A percentile compares a stretch with the other conserved stretches of the same genome.
Evolutionary conservation across 2,888 invertebrate species (phyloP).

Genomic region (Gasteruption jaculator): DNA sequence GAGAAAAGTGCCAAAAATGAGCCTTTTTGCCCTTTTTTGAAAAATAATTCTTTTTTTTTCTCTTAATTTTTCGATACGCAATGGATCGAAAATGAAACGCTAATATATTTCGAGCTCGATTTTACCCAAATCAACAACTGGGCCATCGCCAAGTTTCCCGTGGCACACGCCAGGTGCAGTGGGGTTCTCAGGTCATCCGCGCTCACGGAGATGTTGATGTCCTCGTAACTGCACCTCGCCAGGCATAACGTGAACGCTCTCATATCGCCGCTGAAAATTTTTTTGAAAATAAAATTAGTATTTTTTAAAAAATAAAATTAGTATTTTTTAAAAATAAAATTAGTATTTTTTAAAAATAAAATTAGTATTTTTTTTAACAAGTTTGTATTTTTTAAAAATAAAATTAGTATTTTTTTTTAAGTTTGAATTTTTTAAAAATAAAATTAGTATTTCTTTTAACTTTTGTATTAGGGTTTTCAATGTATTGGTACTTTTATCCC

Average conservation of each 20-base stretch:
- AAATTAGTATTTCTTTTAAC: conserved; percentile 3
- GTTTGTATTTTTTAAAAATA: neutral
- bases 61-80: no score
- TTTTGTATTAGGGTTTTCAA: neutral
- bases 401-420: neutral
- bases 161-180: conserved; percentile 84
- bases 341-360: neutral
- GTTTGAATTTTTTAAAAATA: conserved; percentile 3
- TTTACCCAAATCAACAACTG: conserved; percentile 92
- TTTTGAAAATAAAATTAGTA: conserved; percentile 20
- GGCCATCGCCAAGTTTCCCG: conserved; percentile 83
- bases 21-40: neutral
- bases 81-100: no score
- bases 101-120: no score
- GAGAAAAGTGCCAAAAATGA: no score
- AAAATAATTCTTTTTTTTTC: conserved; percentile 4
- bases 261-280: conserved; percentile 62
- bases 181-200: conserved; percentile 75
- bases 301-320: conserved; percentile 5
- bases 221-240: conserved; percentile 64
- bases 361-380: neutral
- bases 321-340: conserved; percentile 1
- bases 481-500: no score
- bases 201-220: conserved; percentile 72
- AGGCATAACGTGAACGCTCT: conserved; percentile 63